Conservation (phyloP, 2,113 vertebrate genomes). For the Neogale vison region DNA sequence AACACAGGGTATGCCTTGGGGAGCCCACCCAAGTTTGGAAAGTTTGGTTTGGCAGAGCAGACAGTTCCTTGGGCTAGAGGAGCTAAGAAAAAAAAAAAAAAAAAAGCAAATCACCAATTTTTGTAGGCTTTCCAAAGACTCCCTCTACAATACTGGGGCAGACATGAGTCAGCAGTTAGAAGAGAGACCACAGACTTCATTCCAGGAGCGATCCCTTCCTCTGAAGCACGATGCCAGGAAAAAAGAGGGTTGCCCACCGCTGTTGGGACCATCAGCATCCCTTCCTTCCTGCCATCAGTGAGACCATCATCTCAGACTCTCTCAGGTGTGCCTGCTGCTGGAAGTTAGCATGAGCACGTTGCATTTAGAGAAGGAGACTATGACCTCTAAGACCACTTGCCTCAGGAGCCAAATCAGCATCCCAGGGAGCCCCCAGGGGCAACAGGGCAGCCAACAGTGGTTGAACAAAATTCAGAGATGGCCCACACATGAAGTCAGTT, state of each 20-base stretch:
- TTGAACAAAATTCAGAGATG: neutral
- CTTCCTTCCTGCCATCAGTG: neutral
- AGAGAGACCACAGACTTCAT: neutral
- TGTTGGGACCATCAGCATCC: rapidly evolving
- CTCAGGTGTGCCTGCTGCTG: neutral
- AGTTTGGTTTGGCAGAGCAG: neutral
- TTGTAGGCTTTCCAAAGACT: neutral
- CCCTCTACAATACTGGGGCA: too few relatives aligned
- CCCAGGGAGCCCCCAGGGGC: too few relatives aligned
- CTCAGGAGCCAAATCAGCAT: neutral
- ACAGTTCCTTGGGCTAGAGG: neutral
- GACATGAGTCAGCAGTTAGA: too few relatives aligned
- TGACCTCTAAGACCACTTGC: rapidly evolving
- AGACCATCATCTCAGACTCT: rapidly evolving
- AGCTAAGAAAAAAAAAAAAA: neutral
- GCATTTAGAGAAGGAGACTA: neutral
- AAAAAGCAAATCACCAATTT: neutral
- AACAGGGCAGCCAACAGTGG: neutral
- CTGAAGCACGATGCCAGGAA: neutral
- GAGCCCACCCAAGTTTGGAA: neutral
- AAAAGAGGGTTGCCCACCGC: too few relatives aligned
- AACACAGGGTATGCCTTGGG: neutral
- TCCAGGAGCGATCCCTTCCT: neutral
- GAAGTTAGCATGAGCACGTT: neutral
- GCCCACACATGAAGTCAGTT: neutral